Evolutionary conservation across 2,888 invertebrate species (phyloP).

Genomic region (Pseudanteris insignis): DNA sequence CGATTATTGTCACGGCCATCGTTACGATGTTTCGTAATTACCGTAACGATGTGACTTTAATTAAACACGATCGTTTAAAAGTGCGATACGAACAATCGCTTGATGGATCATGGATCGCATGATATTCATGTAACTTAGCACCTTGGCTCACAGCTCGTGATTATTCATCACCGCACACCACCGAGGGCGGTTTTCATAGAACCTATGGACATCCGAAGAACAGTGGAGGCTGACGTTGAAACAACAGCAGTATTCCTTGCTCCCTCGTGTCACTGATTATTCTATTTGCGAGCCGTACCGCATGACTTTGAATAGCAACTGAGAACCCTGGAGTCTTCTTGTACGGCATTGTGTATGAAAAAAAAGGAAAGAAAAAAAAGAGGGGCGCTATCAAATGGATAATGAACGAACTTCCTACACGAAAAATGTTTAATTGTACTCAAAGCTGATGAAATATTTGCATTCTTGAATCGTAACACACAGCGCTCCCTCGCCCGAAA

Average conservation of each 20-base stretch:
- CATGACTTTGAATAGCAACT: constrained; percentile 56
- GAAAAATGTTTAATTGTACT: constrained; percentile 40
- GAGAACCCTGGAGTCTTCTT: constrained; percentile 41
- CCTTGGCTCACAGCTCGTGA: constrained; percentile 45
- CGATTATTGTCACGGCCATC: too few species aligned
- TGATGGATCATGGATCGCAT: constrained; percentile 14
- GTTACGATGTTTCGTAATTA: constrained; percentile 5
- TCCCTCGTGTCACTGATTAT: constrained; percentile 61
- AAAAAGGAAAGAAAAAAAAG: background rate
- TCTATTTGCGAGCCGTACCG: constrained; percentile 58
- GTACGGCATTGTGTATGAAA: constrained; percentile 29
- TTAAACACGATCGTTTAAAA: constrained; percentile 27
- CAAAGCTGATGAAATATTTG: constrained; percentile 18
- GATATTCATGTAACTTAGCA: constrained; percentile 46
- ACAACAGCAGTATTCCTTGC: constrained; percentile 55
- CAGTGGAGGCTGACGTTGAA: constrained; percentile 45
- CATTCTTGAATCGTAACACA: constrained; percentile 22
- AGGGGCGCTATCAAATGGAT: constrained; percentile 39
- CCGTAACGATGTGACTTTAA: constrained; percentile 21
- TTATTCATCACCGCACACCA: constrained; percentile 49
- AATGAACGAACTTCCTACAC: constrained; percentile 36
- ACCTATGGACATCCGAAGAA: constrained; percentile 47
- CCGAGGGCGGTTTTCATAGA: constrained; percentile 50
- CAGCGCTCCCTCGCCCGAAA: too few species aligned
- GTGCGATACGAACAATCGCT: constrained; percentile 29